Conservation (phyloP, 1,140 invertebrate genomes). For the Drosophila santomea region DNA sequence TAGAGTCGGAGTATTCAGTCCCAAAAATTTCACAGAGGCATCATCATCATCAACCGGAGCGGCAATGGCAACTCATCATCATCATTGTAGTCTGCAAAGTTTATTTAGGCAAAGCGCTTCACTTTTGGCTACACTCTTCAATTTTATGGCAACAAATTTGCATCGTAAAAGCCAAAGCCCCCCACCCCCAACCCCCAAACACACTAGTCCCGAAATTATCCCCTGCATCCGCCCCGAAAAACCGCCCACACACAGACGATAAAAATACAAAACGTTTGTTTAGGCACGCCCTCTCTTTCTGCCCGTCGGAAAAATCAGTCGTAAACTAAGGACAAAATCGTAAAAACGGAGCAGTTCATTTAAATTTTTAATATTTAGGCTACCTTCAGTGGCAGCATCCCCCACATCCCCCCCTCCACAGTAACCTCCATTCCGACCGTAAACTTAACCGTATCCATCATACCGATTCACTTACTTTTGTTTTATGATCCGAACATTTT, state of each 20-base stretch:
- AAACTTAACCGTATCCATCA: constrained; percentile 50
- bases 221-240: constrained; percentile 2
- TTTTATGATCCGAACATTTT: constrained; percentile 63
- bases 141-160: constrained; percentile 83
- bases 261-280: constrained; percentile 82
- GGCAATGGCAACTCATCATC: constrained; percentile 70
- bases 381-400: constrained; percentile 27
- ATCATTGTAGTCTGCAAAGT: constrained; percentile 79
- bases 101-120: constrained; percentile 74
- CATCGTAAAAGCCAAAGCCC: constrained; percentile 78
- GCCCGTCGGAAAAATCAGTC: constrained; percentile 32
- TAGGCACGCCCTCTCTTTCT: constrained; percentile 58
- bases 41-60: constrained; percentile 55
- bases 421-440: constrained; percentile 3
- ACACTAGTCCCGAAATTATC: constrained; percentile 59
- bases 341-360: constrained; percentile 82
- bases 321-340: constrained; percentile 82
- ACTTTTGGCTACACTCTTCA: constrained; percentile 75
- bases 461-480: constrained; percentile 60
- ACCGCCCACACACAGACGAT: constrained; percentile 54
- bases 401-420: neutral
- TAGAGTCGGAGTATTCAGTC: constrained; percentile 18
- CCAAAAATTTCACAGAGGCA: constrained; percentile 24
- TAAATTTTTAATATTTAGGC: constrained; percentile 82
- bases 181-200: constrained; percentile 15